Conservation (phyloP, 2,888 invertebrate species). For the Hedychridium roseum region DNA sequence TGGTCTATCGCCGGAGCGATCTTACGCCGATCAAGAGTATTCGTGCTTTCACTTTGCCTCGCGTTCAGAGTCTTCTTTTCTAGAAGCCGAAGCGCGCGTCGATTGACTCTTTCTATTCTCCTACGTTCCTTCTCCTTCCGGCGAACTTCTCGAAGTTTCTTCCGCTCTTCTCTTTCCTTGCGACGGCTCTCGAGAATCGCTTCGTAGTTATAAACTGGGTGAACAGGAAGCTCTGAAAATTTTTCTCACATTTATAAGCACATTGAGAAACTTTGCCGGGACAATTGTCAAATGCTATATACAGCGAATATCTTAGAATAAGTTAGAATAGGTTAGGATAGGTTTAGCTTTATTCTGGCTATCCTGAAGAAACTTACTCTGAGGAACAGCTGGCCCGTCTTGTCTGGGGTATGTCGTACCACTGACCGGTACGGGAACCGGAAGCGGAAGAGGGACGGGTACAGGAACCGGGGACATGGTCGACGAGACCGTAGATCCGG, state of each 20-base stretch:
- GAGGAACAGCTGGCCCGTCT: slow-evolving; percentile 23
- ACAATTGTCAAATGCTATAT: neutral
- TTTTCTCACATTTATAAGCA: slow-evolving; percentile 2
- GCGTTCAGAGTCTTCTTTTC: slow-evolving; percentile 27
- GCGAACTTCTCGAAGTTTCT: slow-evolving; percentile 47
- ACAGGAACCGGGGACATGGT: slow-evolving; percentile 31
- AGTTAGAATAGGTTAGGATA: too few relatives aligned
- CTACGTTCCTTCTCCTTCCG: slow-evolving; percentile 54
- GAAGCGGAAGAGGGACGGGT: slow-evolving; percentile 37
- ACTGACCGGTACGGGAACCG: slow-evolving; percentile 36
- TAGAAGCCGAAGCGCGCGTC: slow-evolving; percentile 40
- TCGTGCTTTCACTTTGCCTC: slow-evolving; percentile 16
- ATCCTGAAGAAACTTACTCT: too few relatives aligned
- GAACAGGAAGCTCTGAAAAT: slow-evolving; percentile 34
- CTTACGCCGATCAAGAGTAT: slow-evolving; percentile 15
- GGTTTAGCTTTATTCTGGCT: too few relatives aligned
- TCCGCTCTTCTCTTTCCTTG: slow-evolving; percentile 57
- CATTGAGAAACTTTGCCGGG: too few relatives aligned
- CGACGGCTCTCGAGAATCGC: slow-evolving; percentile 57
- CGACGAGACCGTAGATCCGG: slow-evolving; percentile 16
- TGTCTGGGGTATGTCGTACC: too few relatives aligned
- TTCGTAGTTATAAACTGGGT: slow-evolving; percentile 60
- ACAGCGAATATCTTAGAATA: too few relatives aligned
- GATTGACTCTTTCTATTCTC: slow-evolving; percentile 51
- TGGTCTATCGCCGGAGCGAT: slow-evolving; percentile 29